These are phyloP conservation scores for Tetranychus truncatus DNA, from an alignment of 2,888 invertebrate species.

Conservation along the genomic window DNA sequence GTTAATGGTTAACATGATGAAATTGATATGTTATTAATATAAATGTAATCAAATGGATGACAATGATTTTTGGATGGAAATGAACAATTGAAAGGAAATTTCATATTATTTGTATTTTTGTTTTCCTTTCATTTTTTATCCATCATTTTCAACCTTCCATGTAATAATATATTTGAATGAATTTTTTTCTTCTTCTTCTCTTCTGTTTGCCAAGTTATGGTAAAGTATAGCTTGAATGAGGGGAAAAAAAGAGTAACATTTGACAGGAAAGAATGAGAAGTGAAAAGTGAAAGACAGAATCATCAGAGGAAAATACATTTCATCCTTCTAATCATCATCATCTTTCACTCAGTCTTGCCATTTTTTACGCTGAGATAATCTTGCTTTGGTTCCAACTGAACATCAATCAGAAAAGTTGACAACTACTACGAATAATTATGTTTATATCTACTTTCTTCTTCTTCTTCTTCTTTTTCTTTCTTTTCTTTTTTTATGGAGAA, in stretches of 20 bases:
- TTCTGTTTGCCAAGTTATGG: too few relatives aligned
- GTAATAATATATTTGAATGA: too few relatives aligned
- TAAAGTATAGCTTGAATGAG: neutral
- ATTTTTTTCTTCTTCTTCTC: too few relatives aligned
- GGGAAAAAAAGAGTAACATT: neutral
- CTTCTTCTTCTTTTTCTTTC: neutral
- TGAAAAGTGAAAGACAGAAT: neutral
- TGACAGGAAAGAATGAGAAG: neutral
- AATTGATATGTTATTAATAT: too few relatives aligned
- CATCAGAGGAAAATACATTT: neutral
- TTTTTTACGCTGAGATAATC: neutral
- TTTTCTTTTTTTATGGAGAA: neutral
- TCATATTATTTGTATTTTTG: too few relatives aligned
- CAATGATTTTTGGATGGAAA: too few relatives aligned
- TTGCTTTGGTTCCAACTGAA: neutral
- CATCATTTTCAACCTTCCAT: too few relatives aligned
- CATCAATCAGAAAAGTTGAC: conserved; percentile 1
- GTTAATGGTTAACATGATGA: too few relatives aligned
- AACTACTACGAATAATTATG: neutral
- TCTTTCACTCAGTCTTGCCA: neutral
- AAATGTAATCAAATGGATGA: too few relatives aligned
- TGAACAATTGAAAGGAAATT: too few relatives aligned
- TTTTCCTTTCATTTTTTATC: too few relatives aligned
- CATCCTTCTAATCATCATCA: neutral
- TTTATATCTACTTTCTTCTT: neutral